phyloP scores from a whole-genome alignment of 2,888 invertebrate genomes.

The Fragum sueziense region DNA sequence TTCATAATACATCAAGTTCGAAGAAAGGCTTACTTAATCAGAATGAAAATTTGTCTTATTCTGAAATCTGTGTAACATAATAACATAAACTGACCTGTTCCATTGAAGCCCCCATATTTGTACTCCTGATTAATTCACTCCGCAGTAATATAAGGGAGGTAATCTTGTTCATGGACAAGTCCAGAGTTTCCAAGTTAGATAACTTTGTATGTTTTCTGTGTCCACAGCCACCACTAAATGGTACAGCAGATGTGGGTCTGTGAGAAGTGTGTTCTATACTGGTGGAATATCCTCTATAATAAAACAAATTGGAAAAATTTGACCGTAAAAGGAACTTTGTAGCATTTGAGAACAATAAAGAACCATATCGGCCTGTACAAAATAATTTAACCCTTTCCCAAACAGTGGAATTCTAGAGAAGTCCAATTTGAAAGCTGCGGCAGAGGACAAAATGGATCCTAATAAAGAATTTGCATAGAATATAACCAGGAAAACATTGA shows the following conservation, averaged over 20 bases:
- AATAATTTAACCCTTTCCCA: background rate
- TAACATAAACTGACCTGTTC: constrained; percentile 15
- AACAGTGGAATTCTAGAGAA: no score
- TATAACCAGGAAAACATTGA: no score
- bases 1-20: no score
- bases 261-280: background rate
- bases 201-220: constrained; percentile 87
- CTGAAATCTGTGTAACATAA: no score
- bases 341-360: no score
- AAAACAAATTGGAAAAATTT: background rate
- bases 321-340: background rate
- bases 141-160: constrained; percentile 39
- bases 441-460: no score
- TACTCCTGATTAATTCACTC: background rate
- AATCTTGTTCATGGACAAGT: constrained; percentile 84
- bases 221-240: constrained; percentile 13
- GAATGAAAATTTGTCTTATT: no score
- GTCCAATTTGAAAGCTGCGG: no score
- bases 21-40: no score
- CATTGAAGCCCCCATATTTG: constrained; percentile 1
- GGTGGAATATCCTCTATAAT: background rate
- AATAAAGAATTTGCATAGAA: background rate
- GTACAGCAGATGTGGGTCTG: constrained; percentile 9
- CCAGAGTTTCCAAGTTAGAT: constrained; percentile 90
- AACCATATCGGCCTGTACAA: no score